phyloP scores from a whole-genome alignment of 2,113 vertebrate species.

The Glareola pratincola region DNA sequence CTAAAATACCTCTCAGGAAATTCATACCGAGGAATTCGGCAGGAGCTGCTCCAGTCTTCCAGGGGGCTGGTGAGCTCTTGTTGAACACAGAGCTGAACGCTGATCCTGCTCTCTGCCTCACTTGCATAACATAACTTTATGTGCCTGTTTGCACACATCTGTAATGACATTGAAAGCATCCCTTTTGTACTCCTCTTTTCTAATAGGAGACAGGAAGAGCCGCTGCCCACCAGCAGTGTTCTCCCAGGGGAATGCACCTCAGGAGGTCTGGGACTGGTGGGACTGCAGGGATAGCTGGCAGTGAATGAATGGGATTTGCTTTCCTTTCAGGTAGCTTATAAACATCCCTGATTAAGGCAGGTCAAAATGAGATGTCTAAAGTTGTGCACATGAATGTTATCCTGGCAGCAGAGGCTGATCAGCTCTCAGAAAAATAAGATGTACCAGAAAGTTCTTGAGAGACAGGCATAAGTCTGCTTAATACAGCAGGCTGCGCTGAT shows the following conservation, averaged over 20 bases:
- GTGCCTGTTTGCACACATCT: not conserved
- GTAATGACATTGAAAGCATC: not conserved
- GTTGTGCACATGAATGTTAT: not conserved
- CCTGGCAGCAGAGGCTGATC: not conserved
- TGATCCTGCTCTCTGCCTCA: not conserved
- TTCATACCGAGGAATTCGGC: not conserved
- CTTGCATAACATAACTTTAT: not conserved
- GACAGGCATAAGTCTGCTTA: not conserved
- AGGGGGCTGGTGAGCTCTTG: not conserved
- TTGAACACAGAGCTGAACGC: not conserved
- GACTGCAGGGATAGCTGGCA: conserved; percentile 30
- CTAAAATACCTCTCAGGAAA: not conserved
- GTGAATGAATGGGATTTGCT: conserved; percentile 4
- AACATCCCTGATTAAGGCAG: not conserved
- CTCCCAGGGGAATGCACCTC: not conserved
- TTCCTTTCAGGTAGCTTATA: conserved; percentile 8
- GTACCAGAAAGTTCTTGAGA: not conserved
- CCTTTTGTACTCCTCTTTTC: not conserved
- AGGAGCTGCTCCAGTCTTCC: not conserved
- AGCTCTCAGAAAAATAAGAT: conserved; percentile 14
- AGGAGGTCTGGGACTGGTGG: conserved; percentile 22
- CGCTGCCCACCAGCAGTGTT: not conserved
- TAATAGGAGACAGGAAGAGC: not conserved
- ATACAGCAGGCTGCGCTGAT: not conserved
- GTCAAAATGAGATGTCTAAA: conserved; percentile 17